Evolutionary conservation across 2,888 invertebrate genomes (phyloP), one percentile per base, ranked within the genome.

Genomic region (Brachyptera risi): DNA sequence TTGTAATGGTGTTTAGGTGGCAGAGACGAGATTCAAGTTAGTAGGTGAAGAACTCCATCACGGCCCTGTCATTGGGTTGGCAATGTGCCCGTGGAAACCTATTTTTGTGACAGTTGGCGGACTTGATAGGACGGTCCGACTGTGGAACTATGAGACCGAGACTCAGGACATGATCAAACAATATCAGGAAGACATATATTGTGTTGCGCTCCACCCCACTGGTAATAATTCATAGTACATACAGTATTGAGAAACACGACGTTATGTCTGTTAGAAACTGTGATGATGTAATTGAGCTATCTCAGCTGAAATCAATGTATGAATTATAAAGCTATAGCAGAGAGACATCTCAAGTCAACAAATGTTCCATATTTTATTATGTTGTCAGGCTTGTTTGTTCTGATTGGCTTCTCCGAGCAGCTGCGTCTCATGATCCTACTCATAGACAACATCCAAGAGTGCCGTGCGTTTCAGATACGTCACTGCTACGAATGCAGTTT

Each of bases 121-220:
- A 64, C 77, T 82, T 51, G 96, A 96, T 73, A 84, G 90, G 67
- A 92, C 91, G 37, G 83, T 96, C 54, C 82, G 93, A 58, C 83
- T 96, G 49, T 96, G 96, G 96, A 92, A 96, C 73, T 96, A 92
- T 72, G 88, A 92, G 75, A 88, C 87, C 0, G 87, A 88, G 72
- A 87, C 81, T 50, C 78, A 94, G 56, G 89, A 93, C 69, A 75
- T 93, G 71, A 74, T 76, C 60, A 89, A 92, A 71, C 83, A 88
- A 67, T 96, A 93, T 72, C 80, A 84, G 66, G 94, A 96, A 70
- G 91, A 92, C 69, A 83, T 92, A 24, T 86, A 83, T 71, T 86
- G 87, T 61, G 81, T 92, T 3, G 84, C 87, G n/a, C 72, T 92
- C 1, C 90, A 91, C 74, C 88, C 90, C 1, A 71, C 73, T 59